Percentiles rank a stretch among this genome's conserved stretches.
Conservation (phyloP, 2,113 vertebrate species). For the Xenopus laevis region DNA sequence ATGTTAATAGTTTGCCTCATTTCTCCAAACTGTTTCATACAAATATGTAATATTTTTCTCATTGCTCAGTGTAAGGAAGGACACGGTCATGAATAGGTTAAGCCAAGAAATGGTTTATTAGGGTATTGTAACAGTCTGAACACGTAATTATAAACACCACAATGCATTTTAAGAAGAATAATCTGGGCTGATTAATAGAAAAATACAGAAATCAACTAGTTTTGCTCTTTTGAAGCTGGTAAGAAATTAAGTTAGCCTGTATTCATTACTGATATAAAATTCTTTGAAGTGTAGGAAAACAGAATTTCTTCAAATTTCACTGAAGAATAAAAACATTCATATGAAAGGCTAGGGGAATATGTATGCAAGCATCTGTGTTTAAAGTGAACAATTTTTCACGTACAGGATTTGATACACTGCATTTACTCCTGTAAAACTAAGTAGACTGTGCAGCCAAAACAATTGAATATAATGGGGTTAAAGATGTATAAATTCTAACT, state of each 20-base stretch:
- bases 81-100: too few species aligned
- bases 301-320: too few species aligned
- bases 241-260: conserved; percentile 3
- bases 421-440: conserved; percentile 6
- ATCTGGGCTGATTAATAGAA: neutral
- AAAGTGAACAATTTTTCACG: neutral
- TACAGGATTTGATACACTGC: conserved; percentile 1
- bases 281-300: too few species aligned
- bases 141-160: too few species aligned
- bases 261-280: neutral
- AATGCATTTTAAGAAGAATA: neutral
- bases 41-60: too few species aligned
- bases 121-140: too few species aligned
- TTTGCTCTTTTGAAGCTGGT: conserved; percentile 5
- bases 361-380: conserved; percentile 7
- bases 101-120: too few species aligned
- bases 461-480: neutral
- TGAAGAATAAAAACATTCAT: neutral
- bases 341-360: conserved; percentile 2
- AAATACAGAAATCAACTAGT: neutral
- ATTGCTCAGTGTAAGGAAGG: too few species aligned
- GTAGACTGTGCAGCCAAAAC: neutral
- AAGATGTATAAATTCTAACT: too few species aligned
- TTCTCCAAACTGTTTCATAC: too few species aligned
- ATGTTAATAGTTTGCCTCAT: too few species aligned